Percentiles rank a stretch among this genome's conserved stretches.
phyloP scores from a whole-genome alignment of 2,888 invertebrate genomes.

The Teinopalpus imperialis region DNA sequence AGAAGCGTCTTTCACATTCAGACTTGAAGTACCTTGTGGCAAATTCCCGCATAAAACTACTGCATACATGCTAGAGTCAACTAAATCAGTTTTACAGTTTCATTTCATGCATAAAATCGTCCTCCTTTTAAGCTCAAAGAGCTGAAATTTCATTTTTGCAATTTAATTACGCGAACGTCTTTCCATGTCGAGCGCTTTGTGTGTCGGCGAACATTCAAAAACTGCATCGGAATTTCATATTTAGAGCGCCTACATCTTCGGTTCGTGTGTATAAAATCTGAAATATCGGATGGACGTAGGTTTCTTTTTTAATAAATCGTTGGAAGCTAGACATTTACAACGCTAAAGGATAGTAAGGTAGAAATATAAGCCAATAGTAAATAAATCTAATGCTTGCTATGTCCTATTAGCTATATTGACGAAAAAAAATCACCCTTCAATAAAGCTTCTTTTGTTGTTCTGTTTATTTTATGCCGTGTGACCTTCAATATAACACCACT shows the following conservation, averaged over 20 bases:
- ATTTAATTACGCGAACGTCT: constrained; percentile 22
- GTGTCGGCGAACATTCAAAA: constrained; percentile 2
- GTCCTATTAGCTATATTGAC: too few relatives aligned
- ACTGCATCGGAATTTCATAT: constrained; percentile 12
- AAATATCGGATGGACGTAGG: too few relatives aligned
- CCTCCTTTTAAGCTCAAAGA: constrained; percentile 12
- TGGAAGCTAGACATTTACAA: too few relatives aligned
- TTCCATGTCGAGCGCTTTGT: constrained; percentile 11
- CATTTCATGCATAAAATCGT: constrained; percentile 12
- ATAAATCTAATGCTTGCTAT: too few relatives aligned
- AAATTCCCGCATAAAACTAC: constrained; percentile 12
- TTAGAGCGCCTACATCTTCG: constrained; percentile 5
- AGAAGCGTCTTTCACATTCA: constrained; percentile 10
- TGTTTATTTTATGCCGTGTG: too few relatives aligned
- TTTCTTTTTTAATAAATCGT: too few relatives aligned
- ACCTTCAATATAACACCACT: too few relatives aligned
- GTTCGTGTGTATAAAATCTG: too few relatives aligned
- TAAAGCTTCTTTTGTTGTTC: too few relatives aligned
- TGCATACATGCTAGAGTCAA: constrained; percentile 3
- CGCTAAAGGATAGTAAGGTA: too few relatives aligned
- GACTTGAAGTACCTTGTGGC: not conserved
- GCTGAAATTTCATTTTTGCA: constrained; percentile 19
- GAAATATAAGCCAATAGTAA: too few relatives aligned
- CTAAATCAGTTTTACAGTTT: constrained; percentile 18
- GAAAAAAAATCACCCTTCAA: too few relatives aligned